Conservation (phyloP, 2,888 invertebrate species). For the Mythimna impura region DNA sequence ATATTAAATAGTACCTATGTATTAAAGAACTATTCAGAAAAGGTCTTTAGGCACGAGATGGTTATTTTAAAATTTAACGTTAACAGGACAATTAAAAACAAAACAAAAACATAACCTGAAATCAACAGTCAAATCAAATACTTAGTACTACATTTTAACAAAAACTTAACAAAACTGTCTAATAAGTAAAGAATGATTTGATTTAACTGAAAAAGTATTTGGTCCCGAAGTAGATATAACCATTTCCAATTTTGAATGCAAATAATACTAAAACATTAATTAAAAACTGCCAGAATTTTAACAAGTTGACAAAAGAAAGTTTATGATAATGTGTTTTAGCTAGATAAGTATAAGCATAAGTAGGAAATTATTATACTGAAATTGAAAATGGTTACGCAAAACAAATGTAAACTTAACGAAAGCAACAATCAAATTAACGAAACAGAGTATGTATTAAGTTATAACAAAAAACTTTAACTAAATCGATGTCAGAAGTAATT, state of each 20-base stretch:
- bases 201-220: conserved; percentile 3
- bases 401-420: conserved; percentile 41
- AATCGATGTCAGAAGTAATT: background rate
- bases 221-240: conserved; percentile 15
- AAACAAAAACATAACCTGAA: conserved; percentile 72
- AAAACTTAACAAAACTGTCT: conserved; percentile 35
- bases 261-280: background rate
- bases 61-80: conserved; percentile 4
- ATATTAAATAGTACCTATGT: background rate
- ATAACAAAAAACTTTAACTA: conserved; percentile 41
- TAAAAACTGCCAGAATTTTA: background rate
- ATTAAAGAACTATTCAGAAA: background rate
- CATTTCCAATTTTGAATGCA: conserved; percentile 13
- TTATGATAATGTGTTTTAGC: background rate
- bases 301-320: background rate
- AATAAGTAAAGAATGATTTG: background rate
- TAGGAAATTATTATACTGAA: background rate
- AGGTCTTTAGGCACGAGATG: background rate
- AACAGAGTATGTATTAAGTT: background rate
- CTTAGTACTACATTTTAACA: conserved; percentile 18
- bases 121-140: conserved; percentile 65
- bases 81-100: conserved; percentile 43
- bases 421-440: conserved; percentile 39
- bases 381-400: conserved; percentile 11
- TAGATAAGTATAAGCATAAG: background rate